Evolutionary conservation across 2,113 vertebrate species (phyloP), one percentile per base, ranked within the genome.

Genomic region (Sarotherodon lohbergeri): DNA sequence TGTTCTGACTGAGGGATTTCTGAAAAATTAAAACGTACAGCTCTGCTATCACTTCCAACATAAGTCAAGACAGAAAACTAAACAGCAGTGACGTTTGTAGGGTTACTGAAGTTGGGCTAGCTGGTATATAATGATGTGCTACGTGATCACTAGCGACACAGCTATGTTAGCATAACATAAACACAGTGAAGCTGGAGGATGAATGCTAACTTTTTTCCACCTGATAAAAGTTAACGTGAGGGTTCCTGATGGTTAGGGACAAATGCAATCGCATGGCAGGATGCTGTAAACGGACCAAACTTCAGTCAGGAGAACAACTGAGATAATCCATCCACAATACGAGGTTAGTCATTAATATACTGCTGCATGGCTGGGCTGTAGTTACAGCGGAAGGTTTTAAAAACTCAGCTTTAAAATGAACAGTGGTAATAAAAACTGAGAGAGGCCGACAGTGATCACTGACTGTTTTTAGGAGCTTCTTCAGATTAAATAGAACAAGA

Each of bases 241-340:
- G 4, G 2, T 57, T 27, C 55, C 12, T 0, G 0, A 7, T 56
- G 55, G 11, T 56, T 4, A 27, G 6, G 0, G 6, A 56, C 12
- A 56, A 56, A 56, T 56, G 12, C 0, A 27, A 0, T 56, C 11
- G 0, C 52, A 55, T 55, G n/a, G 52, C 52, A 54, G 19, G 52
- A 55, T 56, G n/a, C 5, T 55, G n/a, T 55, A 55, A 55, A 56
- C 0, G 1, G 54, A 3, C 11, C 11, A 24, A 13, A 13, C 22
- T 4, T 0, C 54, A 7, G 2, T 0, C 54, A 5, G 54, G 54
- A 56, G 54, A 56, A 56, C 54, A 56, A 56, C 54, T 56, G 22
- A 56, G 22, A 24, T 56, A 4, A 56, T 56, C 54, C 54, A 56
- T 56, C 54, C 54, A 56, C 22, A 56, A 13, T 27, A 27, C 1